Conservation (phyloP, 1,140 invertebrate species). For the Hyphantria cunea region DNA sequence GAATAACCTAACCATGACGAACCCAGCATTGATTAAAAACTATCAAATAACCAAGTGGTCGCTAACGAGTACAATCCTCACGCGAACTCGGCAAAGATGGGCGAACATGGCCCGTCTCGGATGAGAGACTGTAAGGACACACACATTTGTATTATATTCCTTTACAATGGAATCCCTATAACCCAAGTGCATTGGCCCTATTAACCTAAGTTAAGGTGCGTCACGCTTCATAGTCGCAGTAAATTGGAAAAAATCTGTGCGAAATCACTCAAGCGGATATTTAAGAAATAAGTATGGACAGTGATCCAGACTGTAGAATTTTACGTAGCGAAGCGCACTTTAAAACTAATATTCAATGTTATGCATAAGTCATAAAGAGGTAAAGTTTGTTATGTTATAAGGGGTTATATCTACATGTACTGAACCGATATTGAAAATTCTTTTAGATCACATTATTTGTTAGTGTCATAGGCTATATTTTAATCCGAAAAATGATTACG, state of each 20-base stretch:
- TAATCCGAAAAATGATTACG: too few species aligned
- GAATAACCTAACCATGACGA: conserved; percentile 11
- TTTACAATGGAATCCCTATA: neutral
- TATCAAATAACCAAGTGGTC: conserved; percentile 18
- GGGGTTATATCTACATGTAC: too few species aligned
- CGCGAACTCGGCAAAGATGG: conserved; percentile 15
- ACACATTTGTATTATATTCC: conserved; percentile 4
- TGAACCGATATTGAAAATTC: too few species aligned
- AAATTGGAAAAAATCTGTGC: conserved; percentile 24
- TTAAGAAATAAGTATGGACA: too few species aligned
- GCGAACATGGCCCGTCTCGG: conserved; percentile 12
- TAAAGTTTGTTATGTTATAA: too few species aligned
- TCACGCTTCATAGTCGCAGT: conserved; percentile 18
- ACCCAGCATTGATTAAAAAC: conserved; percentile 14
- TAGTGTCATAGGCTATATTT: too few species aligned
- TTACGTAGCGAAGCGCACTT: too few species aligned
- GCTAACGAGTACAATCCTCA: conserved; percentile 16
- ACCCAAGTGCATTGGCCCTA: conserved; percentile 18
- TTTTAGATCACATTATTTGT: too few species aligned
- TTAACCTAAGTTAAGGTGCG: conserved; percentile 11
- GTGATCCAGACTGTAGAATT: too few species aligned
- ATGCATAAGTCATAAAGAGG: too few species aligned
- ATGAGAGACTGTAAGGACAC: conserved; percentile 14
- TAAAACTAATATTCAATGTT: too few species aligned
- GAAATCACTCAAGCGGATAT: conserved; percentile 13